These are phyloP conservation scores for Microplitis mediator DNA, from an alignment of 1,140 invertebrate species.

Conservation along the genomic window DNA sequence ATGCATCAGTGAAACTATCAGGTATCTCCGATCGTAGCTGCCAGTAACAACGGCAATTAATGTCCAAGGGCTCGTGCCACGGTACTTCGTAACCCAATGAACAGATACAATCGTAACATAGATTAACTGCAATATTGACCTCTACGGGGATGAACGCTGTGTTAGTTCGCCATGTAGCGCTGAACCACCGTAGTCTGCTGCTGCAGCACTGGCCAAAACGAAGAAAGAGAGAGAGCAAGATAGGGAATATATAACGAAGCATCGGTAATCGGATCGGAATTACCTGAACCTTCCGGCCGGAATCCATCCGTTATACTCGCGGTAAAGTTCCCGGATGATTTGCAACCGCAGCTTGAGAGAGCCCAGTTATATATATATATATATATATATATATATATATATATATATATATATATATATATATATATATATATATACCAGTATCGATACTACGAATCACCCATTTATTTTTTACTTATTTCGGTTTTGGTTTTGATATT, in stretches of 20 bases:
- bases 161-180: too few species aligned
- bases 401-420: too few species aligned
- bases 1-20: conserved; percentile 47
- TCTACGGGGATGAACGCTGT: conserved; percentile 35
- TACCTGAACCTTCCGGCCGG: conserved; percentile 26
- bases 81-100: conserved; percentile 59
- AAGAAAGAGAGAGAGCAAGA: not conserved
- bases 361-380: too few species aligned
- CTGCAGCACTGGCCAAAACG: conserved; percentile 1
- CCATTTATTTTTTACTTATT: conserved; percentile 1
- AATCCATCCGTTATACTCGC: conserved; percentile 21
- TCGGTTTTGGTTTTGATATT: not conserved
- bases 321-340: conserved; percentile 13
- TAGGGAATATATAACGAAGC: not conserved
- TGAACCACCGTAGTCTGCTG: too few species aligned
- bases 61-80: conserved; percentile 55
- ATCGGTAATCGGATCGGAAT: conserved; percentile 24
- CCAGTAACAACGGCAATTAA: conserved; percentile 60
- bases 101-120: conserved; percentile 60
- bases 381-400: too few species aligned
- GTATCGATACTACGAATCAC: conserved; percentile 7
- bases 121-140: conserved; percentile 61
- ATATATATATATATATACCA: too few species aligned
- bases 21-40: conserved; percentile 58
- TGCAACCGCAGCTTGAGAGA: conserved; percentile 9